Percentiles rank a stretch among this genome's conserved stretches.
These are phyloP conservation scores for Malthinus seriepunctatus DNA, from an alignment of 2,888 invertebrate species.

Conservation along the genomic window DNA sequence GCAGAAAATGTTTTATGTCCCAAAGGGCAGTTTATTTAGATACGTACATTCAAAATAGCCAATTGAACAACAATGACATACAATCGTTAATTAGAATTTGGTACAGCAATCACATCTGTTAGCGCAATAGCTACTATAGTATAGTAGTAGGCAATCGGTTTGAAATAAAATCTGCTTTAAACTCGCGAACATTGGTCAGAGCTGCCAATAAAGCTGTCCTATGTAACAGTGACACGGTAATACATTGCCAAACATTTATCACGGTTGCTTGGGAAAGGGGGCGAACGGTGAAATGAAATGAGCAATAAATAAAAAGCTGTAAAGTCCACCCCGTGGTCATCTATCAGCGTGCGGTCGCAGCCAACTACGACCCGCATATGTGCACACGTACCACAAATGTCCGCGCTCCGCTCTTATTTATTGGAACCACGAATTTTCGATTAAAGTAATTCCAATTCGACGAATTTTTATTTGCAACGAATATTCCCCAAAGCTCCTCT, in stretches of 20 bases:
- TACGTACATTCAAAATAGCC: neutral
- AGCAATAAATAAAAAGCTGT: constrained; percentile 53
- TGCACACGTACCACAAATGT: constrained; percentile 31
- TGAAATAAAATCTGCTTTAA: constrained; percentile 46
- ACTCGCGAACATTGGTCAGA: constrained; percentile 43
- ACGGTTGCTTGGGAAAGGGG: constrained; percentile 34
- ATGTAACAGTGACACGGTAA: constrained; percentile 50
- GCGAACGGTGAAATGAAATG: constrained; percentile 47
- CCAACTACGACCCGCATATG: constrained; percentile 30
- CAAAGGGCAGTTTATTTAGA: too few species aligned
- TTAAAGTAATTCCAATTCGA: constrained; percentile 24
- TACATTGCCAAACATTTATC: constrained; percentile 52
- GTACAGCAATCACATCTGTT: constrained; percentile 40
- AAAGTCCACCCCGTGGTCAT: constrained; percentile 44
- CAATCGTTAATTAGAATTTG: constrained; percentile 30
- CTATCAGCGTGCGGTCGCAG: constrained; percentile 40
- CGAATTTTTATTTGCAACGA: constrained; percentile 21
- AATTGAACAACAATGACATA: constrained; percentile 15
- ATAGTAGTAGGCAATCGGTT: constrained; percentile 33
- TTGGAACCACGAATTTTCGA: constrained; percentile 28
- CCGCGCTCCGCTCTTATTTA: constrained; percentile 29
- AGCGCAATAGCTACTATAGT: constrained; percentile 27
- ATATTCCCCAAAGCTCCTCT: neutral
- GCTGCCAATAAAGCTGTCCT: constrained; percentile 50
- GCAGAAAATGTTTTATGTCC: too few species aligned